phyloP scores from a whole-genome alignment of 2,797 vertebrate species.

The Epinephelus coioides region DNA sequence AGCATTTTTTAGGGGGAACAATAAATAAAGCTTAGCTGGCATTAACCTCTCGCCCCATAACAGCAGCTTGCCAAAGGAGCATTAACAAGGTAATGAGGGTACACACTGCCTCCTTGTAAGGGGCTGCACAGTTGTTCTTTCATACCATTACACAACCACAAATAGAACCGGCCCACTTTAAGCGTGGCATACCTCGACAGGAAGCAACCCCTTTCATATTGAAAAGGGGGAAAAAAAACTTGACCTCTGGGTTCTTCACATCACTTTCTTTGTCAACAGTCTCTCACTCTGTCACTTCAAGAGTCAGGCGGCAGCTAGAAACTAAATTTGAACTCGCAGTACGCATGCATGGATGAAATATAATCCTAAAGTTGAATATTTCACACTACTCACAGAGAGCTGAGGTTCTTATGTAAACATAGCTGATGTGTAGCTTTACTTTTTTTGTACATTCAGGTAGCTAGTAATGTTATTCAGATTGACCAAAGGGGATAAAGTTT shows the following conservation, averaged over 20 bases:
- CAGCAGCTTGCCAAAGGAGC: slow-evolving; percentile 84
- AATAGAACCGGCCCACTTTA: slow-evolving; percentile 84
- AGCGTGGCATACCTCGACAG: slow-evolving; percentile 81
- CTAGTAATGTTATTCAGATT: slow-evolving; percentile 60
- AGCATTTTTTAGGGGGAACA: slow-evolving; percentile 86
- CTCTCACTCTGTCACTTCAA: slow-evolving; percentile 70
- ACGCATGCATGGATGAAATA: slow-evolving; percentile 32
- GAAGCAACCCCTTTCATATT: slow-evolving; percentile 84
- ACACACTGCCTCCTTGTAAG: slow-evolving; percentile 89
- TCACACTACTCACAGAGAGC: slow-evolving; percentile 47
- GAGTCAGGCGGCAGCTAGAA: slow-evolving; percentile 49
- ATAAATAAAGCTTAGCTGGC: slow-evolving; percentile 89
- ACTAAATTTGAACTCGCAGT: slow-evolving; percentile 53
- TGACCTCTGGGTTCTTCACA: slow-evolving; percentile 80
- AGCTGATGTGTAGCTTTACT: slow-evolving; percentile 27
- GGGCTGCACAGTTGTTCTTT: slow-evolving; percentile 88
- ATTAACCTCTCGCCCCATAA: slow-evolving; percentile 86
- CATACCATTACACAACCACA: slow-evolving; percentile 87
- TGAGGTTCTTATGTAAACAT: slow-evolving; percentile 57
- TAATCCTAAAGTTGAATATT: slow-evolving; percentile 43
- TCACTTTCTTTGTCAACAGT: slow-evolving; percentile 82
- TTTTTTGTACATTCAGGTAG: slow-evolving; percentile 54
- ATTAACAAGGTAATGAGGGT: slow-evolving; percentile 88
- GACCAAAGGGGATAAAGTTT: slow-evolving; percentile 74
- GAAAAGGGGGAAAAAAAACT: slow-evolving; percentile 56